These are phyloP conservation scores for Lasioglossum morio DNA, from an alignment of 2,888 invertebrate species.

Conservation along the genomic window DNA sequence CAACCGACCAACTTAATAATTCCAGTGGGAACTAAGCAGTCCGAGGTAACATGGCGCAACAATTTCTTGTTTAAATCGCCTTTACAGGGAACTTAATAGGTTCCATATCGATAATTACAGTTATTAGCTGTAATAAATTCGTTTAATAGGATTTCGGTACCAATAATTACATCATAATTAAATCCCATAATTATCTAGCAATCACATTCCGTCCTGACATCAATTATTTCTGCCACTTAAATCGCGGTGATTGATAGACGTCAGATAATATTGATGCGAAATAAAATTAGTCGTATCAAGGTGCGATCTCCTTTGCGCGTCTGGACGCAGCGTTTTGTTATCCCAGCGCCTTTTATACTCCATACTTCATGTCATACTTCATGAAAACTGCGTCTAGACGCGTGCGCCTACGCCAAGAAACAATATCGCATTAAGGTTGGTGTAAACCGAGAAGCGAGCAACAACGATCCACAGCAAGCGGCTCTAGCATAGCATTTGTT, in stretches of 20 bases:
- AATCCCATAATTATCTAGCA: neutral
- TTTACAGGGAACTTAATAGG: neutral
- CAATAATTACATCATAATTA: neutral
- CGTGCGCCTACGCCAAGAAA: too few species aligned
- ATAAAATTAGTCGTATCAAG: neutral
- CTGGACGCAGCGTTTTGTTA: too few species aligned
- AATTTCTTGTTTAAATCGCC: neutral
- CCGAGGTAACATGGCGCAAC: neutral
- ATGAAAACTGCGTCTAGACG: too few species aligned
- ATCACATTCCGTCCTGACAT: neutral
- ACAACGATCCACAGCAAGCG: too few species aligned
- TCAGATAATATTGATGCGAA: neutral
- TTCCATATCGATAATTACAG: neutral
- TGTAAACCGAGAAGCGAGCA: too few species aligned
- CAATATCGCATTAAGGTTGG: too few species aligned
- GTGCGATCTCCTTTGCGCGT: too few species aligned
- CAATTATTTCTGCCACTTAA: neutral
- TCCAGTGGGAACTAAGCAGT: neutral
- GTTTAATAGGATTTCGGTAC: conserved; percentile 3
- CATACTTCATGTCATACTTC: too few species aligned
- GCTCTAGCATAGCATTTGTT: too few species aligned
- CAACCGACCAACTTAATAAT: neutral
- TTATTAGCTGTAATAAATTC: neutral
- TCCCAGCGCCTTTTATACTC: too few species aligned
- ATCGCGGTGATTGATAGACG: neutral